phyloP scores from a whole-genome alignment of 2,888 invertebrate species.

The Xylophagus ater region DNA sequence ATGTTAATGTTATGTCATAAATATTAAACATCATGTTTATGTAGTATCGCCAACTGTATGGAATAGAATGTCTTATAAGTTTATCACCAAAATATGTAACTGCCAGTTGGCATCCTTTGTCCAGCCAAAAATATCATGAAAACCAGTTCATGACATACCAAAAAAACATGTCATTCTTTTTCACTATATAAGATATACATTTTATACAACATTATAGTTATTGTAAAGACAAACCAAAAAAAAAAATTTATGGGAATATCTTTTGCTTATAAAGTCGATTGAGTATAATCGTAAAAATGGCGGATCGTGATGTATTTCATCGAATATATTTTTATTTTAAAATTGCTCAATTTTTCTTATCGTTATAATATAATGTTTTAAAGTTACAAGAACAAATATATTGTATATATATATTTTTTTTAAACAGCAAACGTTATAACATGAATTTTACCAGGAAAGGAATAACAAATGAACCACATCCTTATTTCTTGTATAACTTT shows the following conservation, averaged over 20 bases:
- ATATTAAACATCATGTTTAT: conserved; percentile 3
- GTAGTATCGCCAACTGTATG: neutral
- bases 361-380: conserved; percentile 2
- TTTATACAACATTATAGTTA: too few species aligned
- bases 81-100: neutral
- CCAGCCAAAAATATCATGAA: conserved; percentile 3
- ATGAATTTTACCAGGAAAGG: too few species aligned
- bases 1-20: conserved; percentile 11
- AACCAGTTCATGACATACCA: conserved; percentile 6
- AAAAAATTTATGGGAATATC: too few species aligned
- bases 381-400: conserved; percentile 4
- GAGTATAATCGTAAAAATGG: conserved; percentile 11
- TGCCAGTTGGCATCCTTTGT: neutral
- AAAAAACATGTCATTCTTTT: too few species aligned
- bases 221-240: too few species aligned
- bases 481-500: conserved; percentile 4
- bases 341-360: neutral
- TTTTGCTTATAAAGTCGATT: too few species aligned
- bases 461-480: neutral
- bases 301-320: conserved; percentile 12
- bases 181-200: too few species aligned
- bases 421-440: too few species aligned
- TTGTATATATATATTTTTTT: too few species aligned
- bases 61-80: neutral
- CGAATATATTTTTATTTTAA: conserved; percentile 8